Conservation (phyloP, 2,888 invertebrate genomes). For the Dastarcus helophoroides region DNA sequence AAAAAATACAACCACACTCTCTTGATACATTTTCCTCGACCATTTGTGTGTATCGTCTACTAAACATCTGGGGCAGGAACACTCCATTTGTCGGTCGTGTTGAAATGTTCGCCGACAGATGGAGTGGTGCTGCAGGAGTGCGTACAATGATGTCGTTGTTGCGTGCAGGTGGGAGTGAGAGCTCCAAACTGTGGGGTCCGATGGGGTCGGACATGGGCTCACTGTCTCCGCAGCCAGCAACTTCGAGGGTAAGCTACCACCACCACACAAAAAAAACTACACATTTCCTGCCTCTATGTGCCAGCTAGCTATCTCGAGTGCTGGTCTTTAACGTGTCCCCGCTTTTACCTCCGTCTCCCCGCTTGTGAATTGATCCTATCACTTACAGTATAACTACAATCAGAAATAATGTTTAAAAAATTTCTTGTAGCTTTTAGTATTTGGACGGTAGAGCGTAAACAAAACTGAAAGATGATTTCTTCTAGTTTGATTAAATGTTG, state of each 20-base stretch:
- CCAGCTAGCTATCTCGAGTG: too few species aligned
- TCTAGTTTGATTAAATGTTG: too few species aligned
- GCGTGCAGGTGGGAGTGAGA: constrained; percentile 43
- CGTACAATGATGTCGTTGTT: constrained; percentile 38
- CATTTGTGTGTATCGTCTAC: constrained; percentile 21
- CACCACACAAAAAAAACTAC: too few species aligned
- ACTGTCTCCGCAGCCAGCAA: constrained; percentile 42
- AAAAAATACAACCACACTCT: too few species aligned
- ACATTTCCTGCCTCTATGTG: neutral
- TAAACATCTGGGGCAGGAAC: constrained; percentile 25
- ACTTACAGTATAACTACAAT: too few species aligned
- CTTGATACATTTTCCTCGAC: constrained; percentile 16
- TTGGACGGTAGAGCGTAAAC: too few species aligned
- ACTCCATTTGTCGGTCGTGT: constrained; percentile 5
- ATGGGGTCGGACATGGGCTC: constrained; percentile 42
- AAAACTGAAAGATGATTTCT: too few species aligned
- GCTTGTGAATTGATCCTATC: too few species aligned
- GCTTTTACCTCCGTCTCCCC: too few species aligned
- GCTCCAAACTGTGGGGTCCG: constrained; percentile 44
- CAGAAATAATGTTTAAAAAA: too few species aligned
- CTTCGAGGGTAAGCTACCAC: constrained; percentile 50
- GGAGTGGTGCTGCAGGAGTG: constrained; percentile 28
- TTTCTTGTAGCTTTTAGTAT: too few species aligned
- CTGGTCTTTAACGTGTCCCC: too few species aligned
- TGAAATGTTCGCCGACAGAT: constrained; percentile 5